Base-by-base conservation (phyloP, 2,113 vertebrate species). In the Prietella phreatophila region DNA sequence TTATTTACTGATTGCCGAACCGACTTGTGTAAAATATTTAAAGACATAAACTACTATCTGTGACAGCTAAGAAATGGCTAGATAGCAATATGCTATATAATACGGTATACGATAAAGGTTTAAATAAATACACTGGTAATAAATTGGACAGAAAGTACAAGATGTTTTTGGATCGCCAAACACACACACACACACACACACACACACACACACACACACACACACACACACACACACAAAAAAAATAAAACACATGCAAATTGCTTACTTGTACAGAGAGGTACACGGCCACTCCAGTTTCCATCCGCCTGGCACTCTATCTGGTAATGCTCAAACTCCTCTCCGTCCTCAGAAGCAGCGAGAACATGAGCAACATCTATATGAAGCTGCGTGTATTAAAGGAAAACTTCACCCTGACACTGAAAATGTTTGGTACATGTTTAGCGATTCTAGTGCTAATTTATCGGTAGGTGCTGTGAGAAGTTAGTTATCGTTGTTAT, bases 201-300 rank as follows among this genome's bases (percentile, higher is more conserved):
- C 33, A 39, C 1, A 33, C 13, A 42, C 6, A 42, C 42, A 47
- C 42, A 47, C 42, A 6, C 42, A 47, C 39, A 36, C n/a, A 71
- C 33, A 39, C 1, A 33, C 13, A 42, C 6, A 42, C 42, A 47
- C 42, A 47, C 42, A 6, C 42, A 47, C 39, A 36, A n/a, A n/a
- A n/a, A n/a, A 30, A 2, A n/a, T 4, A n/a, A n/a, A 71, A 19
- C 30, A 71, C 67, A 73, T 27, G 33, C 11, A 3, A 17, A 30
- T n/a, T 19, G 76, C 97, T 98, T 96, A 99, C 98, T 95, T 93
- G 97, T 94, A 93, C 98, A 99, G 20, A 60, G 69, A 3, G 97
- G 97, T 69, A 96, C 92, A 36, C 79, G 85, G 92, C 95, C 95
- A 93, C 96, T 98, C 98, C 98, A 99, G 0, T 91, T 94, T 4